Percentiles rank a stretch among this genome's conserved stretches.
phyloP scores from a whole-genome alignment of 1,140 invertebrate genomes.

The Steinernema khuongi region DNA sequence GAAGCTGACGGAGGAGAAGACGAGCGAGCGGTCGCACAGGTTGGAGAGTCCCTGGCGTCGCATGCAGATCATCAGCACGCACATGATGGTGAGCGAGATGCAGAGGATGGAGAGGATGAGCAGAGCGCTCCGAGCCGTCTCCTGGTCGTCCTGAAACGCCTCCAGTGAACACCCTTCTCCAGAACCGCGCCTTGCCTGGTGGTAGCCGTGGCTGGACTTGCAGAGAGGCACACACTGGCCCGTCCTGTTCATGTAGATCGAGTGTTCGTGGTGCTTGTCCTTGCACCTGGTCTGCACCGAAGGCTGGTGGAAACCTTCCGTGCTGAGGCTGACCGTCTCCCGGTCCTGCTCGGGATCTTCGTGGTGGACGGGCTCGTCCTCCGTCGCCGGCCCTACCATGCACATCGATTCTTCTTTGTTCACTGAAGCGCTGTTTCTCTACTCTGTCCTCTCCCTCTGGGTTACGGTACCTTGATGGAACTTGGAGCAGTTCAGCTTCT shows the following conservation, averaged over 20 bases:
- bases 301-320: neutral
- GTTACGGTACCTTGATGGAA: constrained; percentile 45
- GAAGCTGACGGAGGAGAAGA: constrained; percentile 32
- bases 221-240: constrained; percentile 37
- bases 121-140: constrained; percentile 24
- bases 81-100: constrained; percentile 31
- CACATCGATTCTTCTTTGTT: constrained; percentile 43
- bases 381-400: constrained; percentile 34
- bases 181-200: constrained; percentile 22
- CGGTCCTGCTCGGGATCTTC: constrained; percentile 11
- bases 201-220: constrained; percentile 28
- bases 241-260: constrained; percentile 35
- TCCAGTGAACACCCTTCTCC: neutral
- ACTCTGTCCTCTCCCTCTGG: constrained; percentile 59
- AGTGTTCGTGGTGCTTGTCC: neutral
- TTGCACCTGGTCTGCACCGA: neutral
- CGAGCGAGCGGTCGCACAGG: constrained; percentile 31
- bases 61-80: constrained; percentile 26
- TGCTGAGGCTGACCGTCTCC: neutral
- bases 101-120: constrained; percentile 34
- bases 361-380: constrained; percentile 28
- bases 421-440: constrained; percentile 19
- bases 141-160: constrained; percentile 30
- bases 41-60: constrained; percentile 22
- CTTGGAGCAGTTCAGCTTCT: constrained; percentile 59